A percentile compares a stretch with the other conserved stretches of the same genome.
phyloP scores from a whole-genome alignment of 2,797 vertebrate genomes.

The Epinephelus awoara region DNA sequence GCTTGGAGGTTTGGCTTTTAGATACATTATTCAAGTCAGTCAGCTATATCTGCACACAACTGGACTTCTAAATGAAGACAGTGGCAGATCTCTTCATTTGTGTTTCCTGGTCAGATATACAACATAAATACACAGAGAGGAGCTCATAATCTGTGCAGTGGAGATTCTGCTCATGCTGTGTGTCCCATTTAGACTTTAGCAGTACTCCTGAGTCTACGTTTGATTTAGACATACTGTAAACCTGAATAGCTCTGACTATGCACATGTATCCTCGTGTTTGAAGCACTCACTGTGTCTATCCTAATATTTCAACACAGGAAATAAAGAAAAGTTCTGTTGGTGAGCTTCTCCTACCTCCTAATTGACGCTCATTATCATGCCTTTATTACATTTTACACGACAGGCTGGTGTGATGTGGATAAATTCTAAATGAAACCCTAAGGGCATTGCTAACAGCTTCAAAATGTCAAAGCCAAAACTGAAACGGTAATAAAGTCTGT shows the following conservation, averaged over 20 bases:
- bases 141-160: slow-evolving; percentile 42
- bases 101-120: slow-evolving; percentile 42
- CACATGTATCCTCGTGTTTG: slow-evolving; percentile 37
- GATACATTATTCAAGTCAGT: slow-evolving; percentile 81
- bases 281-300: slow-evolving; percentile 40
- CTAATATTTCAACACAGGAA: slow-evolving; percentile 42
- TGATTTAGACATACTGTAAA: slow-evolving; percentile 53
- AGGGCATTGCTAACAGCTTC: slow-evolving; percentile 60
- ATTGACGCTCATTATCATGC: slow-evolving; percentile 64
- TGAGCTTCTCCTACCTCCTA: slow-evolving; percentile 46
- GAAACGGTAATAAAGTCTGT: slow-evolving; percentile 56
- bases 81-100: slow-evolving; percentile 48
- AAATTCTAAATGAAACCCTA: slow-evolving; percentile 66
- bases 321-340: slow-evolving; percentile 49
- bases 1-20: slow-evolving; percentile 71
- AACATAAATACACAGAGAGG: slow-evolving; percentile 39
- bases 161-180: slow-evolving; percentile 39
- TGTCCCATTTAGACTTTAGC: slow-evolving; percentile 45
- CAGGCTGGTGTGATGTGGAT: slow-evolving; percentile 53
- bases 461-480: slow-evolving; percentile 64
- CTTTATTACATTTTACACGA: slow-evolving; percentile 68
- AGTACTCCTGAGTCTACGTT: slow-evolving; percentile 50
- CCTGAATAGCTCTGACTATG: slow-evolving; percentile 46
- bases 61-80: slow-evolving; percentile 69
- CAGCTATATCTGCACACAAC: slow-evolving; percentile 62